phyloP scores from a whole-genome alignment of 2,888 invertebrate species.

The Conchocele bisecta region DNA sequence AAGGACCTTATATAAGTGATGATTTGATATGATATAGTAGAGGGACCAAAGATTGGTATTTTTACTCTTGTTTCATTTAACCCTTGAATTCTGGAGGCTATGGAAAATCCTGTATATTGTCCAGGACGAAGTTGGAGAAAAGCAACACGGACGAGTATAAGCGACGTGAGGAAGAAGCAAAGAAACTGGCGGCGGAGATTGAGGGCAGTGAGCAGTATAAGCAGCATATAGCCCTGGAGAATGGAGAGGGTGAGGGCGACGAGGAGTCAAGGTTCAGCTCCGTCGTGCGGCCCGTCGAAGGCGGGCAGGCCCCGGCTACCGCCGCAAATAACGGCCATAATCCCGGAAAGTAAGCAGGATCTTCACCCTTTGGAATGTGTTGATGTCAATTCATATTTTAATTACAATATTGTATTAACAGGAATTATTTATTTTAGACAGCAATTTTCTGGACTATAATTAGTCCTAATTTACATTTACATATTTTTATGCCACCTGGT shows the following conservation, averaged over 20 bases:
- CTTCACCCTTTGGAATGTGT: not conserved
- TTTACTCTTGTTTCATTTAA: no score
- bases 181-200: conserved; percentile 95
- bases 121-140: conserved; percentile 89
- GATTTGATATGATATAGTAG: no score
- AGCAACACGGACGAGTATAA: conserved; percentile 94
- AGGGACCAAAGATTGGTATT: no score
- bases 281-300: conserved; percentile 86
- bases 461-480: no score
- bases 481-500: no score
- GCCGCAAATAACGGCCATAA: no score
- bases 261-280: conserved; percentile 92
- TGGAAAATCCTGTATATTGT: no score
- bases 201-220: conserved; percentile 93
- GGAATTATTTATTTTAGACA: no score
- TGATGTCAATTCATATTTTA: not conserved
- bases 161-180: conserved; percentile 93
- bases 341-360: conserved; percentile 63
- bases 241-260: conserved; percentile 87
- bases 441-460: no score
- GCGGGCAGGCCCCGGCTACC: conserved; percentile 25
- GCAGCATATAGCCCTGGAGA: conserved; percentile 92
- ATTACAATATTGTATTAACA: not conserved
- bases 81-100: no score
- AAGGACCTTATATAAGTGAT: no score